Percentiles rank a stretch among this genome's conserved stretches.
Conservation (phyloP, 1,140 invertebrate genomes). For the Phenacoccus solenopsis region DNA sequence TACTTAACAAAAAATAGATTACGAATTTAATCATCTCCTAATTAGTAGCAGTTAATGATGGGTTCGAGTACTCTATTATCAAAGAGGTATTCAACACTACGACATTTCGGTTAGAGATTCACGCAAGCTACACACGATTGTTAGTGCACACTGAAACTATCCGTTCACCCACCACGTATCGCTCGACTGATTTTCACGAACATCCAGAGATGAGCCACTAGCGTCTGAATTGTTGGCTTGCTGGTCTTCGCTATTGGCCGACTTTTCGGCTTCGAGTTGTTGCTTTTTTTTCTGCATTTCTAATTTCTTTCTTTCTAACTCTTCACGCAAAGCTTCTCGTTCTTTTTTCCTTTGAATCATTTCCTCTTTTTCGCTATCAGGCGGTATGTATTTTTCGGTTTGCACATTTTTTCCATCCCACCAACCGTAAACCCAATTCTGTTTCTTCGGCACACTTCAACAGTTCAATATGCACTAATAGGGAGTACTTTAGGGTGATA, state of each 20-base stretch:
- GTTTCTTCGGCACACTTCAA: constrained; percentile 19
- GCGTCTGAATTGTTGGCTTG: too few relatives aligned
- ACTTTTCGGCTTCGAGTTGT: background rate
- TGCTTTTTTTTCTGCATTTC: constrained; percentile 10
- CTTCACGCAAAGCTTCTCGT: background rate
- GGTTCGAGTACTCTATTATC: too few relatives aligned
- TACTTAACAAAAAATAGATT: constrained; percentile 29
- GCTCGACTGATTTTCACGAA: too few relatives aligned
- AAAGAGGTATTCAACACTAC: too few relatives aligned
- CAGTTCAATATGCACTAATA: background rate
- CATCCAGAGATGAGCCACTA: too few relatives aligned
- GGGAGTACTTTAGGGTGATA: background rate
- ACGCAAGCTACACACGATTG: too few relatives aligned
- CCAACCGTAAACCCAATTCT: constrained; percentile 28
- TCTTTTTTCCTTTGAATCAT: constrained; percentile 23
- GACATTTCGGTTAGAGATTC: too few relatives aligned
- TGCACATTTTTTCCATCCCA: constrained; percentile 27
- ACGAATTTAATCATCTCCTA: too few relatives aligned
- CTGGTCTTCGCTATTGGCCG: background rate
- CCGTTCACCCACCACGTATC: too few relatives aligned
- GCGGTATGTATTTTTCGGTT: constrained; percentile 24
- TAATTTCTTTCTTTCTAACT: constrained; percentile 20
- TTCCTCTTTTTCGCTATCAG: constrained; percentile 24
- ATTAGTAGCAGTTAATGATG: too few relatives aligned
- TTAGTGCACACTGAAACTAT: too few relatives aligned